Base-by-base conservation (phyloP, 2,113 vertebrate genomes). In the Otocyon megalotis region DNA sequence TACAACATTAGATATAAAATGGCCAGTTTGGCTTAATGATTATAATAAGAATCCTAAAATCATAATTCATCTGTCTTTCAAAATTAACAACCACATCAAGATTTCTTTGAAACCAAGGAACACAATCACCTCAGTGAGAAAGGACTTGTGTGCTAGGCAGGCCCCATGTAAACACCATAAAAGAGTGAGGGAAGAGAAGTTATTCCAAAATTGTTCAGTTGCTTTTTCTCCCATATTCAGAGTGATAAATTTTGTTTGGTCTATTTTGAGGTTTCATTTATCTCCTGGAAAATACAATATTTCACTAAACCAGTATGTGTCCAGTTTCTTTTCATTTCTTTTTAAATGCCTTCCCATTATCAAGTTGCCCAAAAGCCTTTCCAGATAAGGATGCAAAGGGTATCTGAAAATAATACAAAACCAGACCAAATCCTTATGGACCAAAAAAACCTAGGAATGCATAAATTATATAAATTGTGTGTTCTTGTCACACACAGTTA, bases 321-420 rank as follows among this genome's bases (percentile, higher is more conserved):
- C 82, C 84, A 58, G 82, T 71, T 95, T 95, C 76, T 74, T 94
- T 96, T 93, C 54, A 85, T 95, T 79, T 96, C 67, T 86, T 82
- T 94, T 90, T 35, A 86, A 96, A 93, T 94, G 72, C 72, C 82
- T n/a, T 92, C 60, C 72, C 62, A 16, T 80, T 74, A 62, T 71
- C 81, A 97, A 72, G 54, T 88, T 93, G 37, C 94, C 88, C 90
- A 93, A 77, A 97, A 96, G 50, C 54, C 74, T 43, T 95, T 81
- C 82, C 88, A 94, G 95, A 97, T 96, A 98, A 97, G 91, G 97
- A 97, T 62, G 79, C 67, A 95, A 94, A 96, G 56, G 15, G 53
- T 94, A 93, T 96, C 94, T 93, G 81, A 97, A 97, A 97, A 98
- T 93, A 93, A 96, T 96, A 94, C 79, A 97, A 98, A 97, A 93